Conservation (phyloP, 2,797 vertebrate species). For the Micromesistius poutassou region DNA sequence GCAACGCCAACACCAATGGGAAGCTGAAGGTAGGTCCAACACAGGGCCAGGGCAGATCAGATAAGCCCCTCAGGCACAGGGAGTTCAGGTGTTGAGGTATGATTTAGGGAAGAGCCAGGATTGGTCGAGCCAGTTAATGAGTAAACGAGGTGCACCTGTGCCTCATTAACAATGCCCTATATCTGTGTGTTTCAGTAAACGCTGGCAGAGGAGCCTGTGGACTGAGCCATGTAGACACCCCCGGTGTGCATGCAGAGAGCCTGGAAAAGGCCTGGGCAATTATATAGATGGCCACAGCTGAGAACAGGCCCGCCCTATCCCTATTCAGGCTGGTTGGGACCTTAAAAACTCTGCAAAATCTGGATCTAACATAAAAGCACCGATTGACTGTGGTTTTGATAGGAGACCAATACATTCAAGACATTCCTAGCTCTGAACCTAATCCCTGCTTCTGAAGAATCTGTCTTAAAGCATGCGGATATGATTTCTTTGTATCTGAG, state of each 20-base stretch:
- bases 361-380: not conserved
- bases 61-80: not conserved
- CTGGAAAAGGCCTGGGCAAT: not conserved
- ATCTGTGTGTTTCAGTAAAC: conserved; percentile 2
- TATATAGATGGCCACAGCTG: not conserved
- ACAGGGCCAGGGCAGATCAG: not conserved
- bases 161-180: not conserved
- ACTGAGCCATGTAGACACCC: not conserved
- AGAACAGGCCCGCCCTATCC: not conserved
- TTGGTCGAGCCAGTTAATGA: not conserved
- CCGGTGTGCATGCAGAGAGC: not conserved
- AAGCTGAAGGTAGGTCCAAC: conserved; percentile 82
- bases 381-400: not conserved
- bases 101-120: not conserved
- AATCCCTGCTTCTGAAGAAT: not conserved
- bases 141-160: not conserved
- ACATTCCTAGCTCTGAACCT: not conserved
- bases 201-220: conserved; percentile 4
- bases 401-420: not conserved
- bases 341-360: not conserved
- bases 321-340: not conserved
- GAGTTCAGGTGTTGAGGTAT: not conserved
- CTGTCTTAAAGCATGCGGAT: not conserved
- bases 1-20: conserved; percentile 85
- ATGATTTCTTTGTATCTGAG: not conserved